Base-by-base conservation (phyloP, 2,888 invertebrate genomes). In the Colletes collaris region DNA sequence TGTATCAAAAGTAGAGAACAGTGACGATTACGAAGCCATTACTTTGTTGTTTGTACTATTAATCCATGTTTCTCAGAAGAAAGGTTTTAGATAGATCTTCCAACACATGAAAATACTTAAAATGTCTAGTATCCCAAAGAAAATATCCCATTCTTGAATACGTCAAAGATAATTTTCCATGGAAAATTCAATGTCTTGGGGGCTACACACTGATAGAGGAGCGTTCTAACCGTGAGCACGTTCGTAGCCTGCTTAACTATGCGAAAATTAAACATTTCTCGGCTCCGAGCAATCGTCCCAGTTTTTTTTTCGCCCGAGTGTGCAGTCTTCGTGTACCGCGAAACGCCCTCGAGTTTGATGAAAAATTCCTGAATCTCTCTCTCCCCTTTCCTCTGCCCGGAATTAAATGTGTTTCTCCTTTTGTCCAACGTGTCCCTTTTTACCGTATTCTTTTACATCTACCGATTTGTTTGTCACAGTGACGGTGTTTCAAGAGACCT, bases 401-500 rank as follows among this genome's bases (percentile, higher is more conserved):
- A 63, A 63, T 19, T 49, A 58, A 67, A 56, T 19, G 40, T 40
- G 46, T 19, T 4, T 44, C 59, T 2, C 59, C 3, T 35, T 35
- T 11, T 40, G n/a, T 62, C 13, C 11, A 10, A 19, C 27, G 19
- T 40, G 49, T 62, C 16, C 11, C 16, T 16, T 6, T 16, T 6
- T 10, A 60, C 7, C 4, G 11, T 44, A 27, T 19, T 65, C 37
- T 13, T 44, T 19, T 40, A 7, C 19, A 5, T 10, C 19, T 44
- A 27, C 11, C 55, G 13, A 66, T 65, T 46, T 53, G 37, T 53
- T 55, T 10, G 55, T 64, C 76, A 16, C 64, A 70, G 95, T 96
- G 0, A 95, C 95, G 6, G 95, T 96, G 0, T 95, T 97, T 87
- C 95, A 96, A 90, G 96, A 95, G 76, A 95, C 95, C 78, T 93